Evolutionary conservation across 2,113 vertebrate genomes (phyloP).

Genomic region (Megaptera novaeangliae): DNA sequence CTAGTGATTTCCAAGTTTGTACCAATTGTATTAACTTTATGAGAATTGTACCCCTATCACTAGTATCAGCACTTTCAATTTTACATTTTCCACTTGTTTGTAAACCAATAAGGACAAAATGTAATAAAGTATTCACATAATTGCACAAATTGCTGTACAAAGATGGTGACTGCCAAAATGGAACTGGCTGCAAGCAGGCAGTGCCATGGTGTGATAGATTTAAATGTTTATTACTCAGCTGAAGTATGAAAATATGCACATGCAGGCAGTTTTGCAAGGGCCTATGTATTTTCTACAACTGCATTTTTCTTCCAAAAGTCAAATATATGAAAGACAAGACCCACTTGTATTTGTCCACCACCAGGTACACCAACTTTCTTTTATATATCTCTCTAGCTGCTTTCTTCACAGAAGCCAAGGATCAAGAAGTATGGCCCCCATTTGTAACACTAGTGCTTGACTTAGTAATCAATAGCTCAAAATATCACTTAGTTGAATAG

Average conservation of each 20-base stretch:
- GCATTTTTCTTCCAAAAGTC: background rate
- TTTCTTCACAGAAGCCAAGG: background rate
- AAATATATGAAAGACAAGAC: background rate
- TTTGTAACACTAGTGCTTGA: background rate
- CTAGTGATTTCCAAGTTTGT: constrained; percentile 36
- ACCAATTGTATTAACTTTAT: constrained; percentile 10
- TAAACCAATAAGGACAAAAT: background rate
- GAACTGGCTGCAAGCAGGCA: background rate
- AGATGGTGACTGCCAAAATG: background rate
- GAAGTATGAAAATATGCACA: background rate
- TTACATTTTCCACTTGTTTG: constrained; percentile 14
- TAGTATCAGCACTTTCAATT: constrained; percentile 31
- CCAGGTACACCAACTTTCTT: background rate
- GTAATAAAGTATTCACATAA: background rate
- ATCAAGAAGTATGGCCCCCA: background rate
- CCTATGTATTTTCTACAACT: background rate
- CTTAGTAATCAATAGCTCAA: constrained; percentile 17
- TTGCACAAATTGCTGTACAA: background rate
- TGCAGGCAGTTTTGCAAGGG: background rate
- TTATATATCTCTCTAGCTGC: background rate
- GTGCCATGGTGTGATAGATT: background rate
- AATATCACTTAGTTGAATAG: constrained; percentile 26
- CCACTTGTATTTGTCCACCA: background rate
- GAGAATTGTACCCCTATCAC: background rate
- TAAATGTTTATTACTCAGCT: background rate